These are phyloP conservation scores for Altica lythri DNA, from an alignment of 2,888 invertebrate genomes.

Conservation along the genomic window DNA sequence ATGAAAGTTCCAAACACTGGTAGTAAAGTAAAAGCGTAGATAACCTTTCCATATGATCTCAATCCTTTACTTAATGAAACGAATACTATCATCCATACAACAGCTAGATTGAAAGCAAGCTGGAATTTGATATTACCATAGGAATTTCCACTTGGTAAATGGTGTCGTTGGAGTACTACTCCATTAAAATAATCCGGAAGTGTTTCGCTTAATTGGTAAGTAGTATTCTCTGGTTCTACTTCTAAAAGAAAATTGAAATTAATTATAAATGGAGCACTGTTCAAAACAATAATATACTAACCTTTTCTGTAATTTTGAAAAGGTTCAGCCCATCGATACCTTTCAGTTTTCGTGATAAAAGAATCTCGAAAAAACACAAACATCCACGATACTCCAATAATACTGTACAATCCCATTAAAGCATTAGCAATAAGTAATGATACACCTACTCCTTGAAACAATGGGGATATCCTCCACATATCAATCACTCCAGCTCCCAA, in stretches of 20 bases:
- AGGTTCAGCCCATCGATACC: constrained; percentile 81
- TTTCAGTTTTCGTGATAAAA: constrained; percentile 78
- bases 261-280: too few relatives aligned
- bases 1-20: constrained; percentile 78
- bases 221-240: constrained; percentile 50
- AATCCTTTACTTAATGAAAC: constrained; percentile 86
- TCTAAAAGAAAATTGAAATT: constrained; percentile 42
- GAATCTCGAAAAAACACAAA: constrained; percentile 87
- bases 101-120: constrained; percentile 86
- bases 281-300: constrained; percentile 47
- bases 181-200: constrained; percentile 85
- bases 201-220: constrained; percentile 70
- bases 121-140: constrained; percentile 79
- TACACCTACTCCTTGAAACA: constrained; percentile 89
- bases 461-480: constrained; percentile 92
- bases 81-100: constrained; percentile 90
- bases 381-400: constrained; percentile 89
- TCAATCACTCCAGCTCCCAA: constrained; percentile 83
- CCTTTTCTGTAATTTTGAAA: constrained; percentile 71
- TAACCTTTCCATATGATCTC: constrained; percentile 81
- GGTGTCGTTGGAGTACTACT: constrained; percentile 74
- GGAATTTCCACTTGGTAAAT: constrained; percentile 51
- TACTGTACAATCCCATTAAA: constrained; percentile 83
- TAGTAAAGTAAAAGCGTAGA: constrained; percentile 77
- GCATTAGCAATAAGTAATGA: constrained; percentile 79